Base-by-base conservation (phyloP, 2,113 vertebrate species). In the Promerops cafer region DNA sequence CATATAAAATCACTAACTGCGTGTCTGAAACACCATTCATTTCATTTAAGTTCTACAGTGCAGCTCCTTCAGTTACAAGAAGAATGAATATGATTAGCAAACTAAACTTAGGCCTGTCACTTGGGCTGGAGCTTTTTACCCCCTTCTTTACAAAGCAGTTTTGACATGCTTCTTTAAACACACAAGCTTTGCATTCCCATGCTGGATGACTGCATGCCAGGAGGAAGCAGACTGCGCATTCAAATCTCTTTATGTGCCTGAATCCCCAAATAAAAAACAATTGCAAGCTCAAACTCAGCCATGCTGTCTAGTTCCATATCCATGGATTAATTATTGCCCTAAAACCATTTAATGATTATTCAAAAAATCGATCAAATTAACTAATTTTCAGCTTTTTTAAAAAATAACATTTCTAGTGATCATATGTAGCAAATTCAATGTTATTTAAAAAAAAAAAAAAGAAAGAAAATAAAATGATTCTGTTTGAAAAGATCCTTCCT, bases 21-120 rank as follows among this genome's bases (percentile, higher is more conserved):
- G 0, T 87, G 90, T 96, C 95, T 92, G 95, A 97, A 98, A 90
- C 72, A 95, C 80, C 57, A 87, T 93, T 95, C 85, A 74, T 94
- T 97, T 97, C 50, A 96, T 95, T 94, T 94, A 95, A 93, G 96
- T 96, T 97, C 93, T 96, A 82, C 70, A 68, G 76, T 86, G 42
- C 21, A 85, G 31, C 84, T 94, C 68, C 57, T 92, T 69, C 6
- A 6, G 71, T 89, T 96, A 80, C 64, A 95, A 91, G 89, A 92
- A 93, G 71, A 94, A 93, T 27, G 52, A 96, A 74, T 91, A 83
- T 82, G 89, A 95, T 96, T 84, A 93, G 54, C 83, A 95, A 60
- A 74, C 59, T 94, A 89, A 95, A 96, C 70, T 90, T 65, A 85
- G 63, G 30, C 69, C 27, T 60, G 64, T 84, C 79, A 75, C 21